These are phyloP conservation scores for Geodia barretti DNA, from an alignment of 37 sponge, comb jelly and placozoan species.

Conservation along the genomic window DNA sequence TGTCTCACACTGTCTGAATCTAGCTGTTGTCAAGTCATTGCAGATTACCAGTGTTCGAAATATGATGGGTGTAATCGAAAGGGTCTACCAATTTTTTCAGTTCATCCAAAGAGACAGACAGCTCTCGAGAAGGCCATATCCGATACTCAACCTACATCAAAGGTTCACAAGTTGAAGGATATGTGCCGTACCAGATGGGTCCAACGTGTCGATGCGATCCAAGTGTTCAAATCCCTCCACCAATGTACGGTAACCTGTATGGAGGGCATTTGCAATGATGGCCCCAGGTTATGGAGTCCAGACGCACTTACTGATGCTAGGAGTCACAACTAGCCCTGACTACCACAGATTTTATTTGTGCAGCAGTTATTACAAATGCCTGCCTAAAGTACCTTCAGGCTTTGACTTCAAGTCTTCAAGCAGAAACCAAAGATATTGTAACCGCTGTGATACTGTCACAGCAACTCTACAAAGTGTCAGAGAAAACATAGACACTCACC, in stretches of 20 bases:
- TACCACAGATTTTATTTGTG: constrained; percentile 38
- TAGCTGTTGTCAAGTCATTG: constrained; percentile 23
- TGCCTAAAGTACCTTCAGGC: constrained; percentile 39
- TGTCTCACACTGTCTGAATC: constrained; percentile 39
- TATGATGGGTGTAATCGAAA: constrained; percentile 43
- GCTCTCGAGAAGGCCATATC: constrained; percentile 37
- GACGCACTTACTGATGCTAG: constrained; percentile 61
- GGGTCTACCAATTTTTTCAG: constrained; percentile 23
- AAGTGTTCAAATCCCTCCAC: constrained; percentile 13
- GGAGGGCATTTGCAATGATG: constrained; percentile 38
- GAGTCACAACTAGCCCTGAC: constrained; percentile 14
- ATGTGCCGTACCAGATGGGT: constrained; percentile 68
- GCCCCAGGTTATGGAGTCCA: constrained; percentile 17
- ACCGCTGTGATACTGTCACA: constrained; percentile 20
- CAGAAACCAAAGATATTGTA: constrained; percentile 45
- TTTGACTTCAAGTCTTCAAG: constrained; percentile 49
- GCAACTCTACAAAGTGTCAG: no score
- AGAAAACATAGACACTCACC: constrained; percentile 26
- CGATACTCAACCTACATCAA: constrained; percentile 7
- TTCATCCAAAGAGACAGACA: constrained; percentile 55
- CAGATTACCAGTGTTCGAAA: constrained; percentile 34
- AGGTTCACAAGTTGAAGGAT: constrained; percentile 22
- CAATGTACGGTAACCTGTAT: constrained; percentile 46
- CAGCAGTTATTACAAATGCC: constrained; percentile 36
- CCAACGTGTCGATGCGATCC: constrained; percentile 59